Evolutionary conservation across 2,113 vertebrate species (phyloP).

Genomic region (zebrafish (Danio rerio)): DNA sequence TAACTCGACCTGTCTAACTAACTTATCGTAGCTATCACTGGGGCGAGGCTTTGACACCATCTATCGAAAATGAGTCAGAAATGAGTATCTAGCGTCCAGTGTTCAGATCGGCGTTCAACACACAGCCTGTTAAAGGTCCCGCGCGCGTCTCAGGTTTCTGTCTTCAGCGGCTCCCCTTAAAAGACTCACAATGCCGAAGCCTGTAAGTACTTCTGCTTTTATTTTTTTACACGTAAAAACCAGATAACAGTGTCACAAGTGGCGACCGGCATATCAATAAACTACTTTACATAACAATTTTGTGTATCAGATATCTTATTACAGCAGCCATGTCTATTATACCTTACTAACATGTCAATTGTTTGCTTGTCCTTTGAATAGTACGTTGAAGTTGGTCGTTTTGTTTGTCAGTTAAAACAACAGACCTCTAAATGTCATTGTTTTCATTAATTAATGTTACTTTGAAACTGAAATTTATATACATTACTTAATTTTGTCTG

Average conservation of each 20-base stretch:
- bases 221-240: neutral
- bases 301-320: no score
- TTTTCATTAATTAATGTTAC: no score
- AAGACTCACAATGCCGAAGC: constrained; percentile 84
- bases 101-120: constrained; percentile 16
- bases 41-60: constrained; percentile 63
- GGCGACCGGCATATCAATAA: neutral
- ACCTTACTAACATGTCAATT: no score
- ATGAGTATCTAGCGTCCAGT: constrained; percentile 45
- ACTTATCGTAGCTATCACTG: constrained; percentile 55
- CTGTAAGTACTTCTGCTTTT: constrained; percentile 72
- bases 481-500: no score
- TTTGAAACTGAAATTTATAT: no score
- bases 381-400: no score
- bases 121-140: neutral
- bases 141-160: neutral
- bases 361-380: no score
- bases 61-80: constrained; percentile 62
- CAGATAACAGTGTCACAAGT: neutral
- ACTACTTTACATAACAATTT: no score
- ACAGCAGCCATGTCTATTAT: no score
- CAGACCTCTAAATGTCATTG: no score
- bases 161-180: neutral
- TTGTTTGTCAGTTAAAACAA: no score
- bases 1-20: constrained; percentile 42